A percentile compares a stretch with the other conserved stretches of the same genome.
These are phyloP conservation scores for Bradysia coprophila DNA, from an alignment of 1,140 invertebrate genomes.

Conservation along the genomic window DNA sequence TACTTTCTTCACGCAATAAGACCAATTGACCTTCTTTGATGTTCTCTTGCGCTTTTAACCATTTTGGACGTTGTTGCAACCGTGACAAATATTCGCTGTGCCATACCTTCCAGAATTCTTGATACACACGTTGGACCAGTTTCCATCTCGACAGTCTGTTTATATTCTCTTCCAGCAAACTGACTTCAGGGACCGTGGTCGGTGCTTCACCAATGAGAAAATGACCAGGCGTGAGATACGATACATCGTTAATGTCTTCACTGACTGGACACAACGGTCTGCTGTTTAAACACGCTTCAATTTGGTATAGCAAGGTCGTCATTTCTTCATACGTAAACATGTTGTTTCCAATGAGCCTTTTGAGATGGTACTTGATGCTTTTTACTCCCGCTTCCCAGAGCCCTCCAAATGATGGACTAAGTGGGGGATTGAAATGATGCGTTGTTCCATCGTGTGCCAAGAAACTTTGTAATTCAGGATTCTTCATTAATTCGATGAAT, in stretches of 20 bases:
- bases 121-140: slow-evolving; percentile 5
- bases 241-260: slow-evolving; percentile 12
- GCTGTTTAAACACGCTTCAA: slow-evolving; percentile 15
- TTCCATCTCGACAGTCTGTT: slow-evolving; percentile 10
- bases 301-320: slow-evolving; percentile 10
- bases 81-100: slow-evolving; percentile 8
- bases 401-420: slow-evolving; percentile 11
- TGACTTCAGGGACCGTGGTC: slow-evolving; percentile 6
- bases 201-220: slow-evolving; percentile 18
- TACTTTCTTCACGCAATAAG: slow-evolving; percentile 9
- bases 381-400: slow-evolving; percentile 12
- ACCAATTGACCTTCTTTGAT: slow-evolving; percentile 9
- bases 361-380: slow-evolving; percentile 11
- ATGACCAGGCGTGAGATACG: slow-evolving; percentile 19
- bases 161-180: neutral
- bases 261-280: slow-evolving; percentile 13
- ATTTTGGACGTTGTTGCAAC: slow-evolving; percentile 10
- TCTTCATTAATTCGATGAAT: neutral
- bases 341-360: slow-evolving; percentile 6
- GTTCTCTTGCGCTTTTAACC: slow-evolving; percentile 5
- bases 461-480: slow-evolving; percentile 1
- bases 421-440: slow-evolving; percentile 11
- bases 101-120: slow-evolving; percentile 13
- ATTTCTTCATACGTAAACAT: slow-evolving; percentile 12
- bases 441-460: slow-evolving; percentile 7